A percentile compares a stretch with the other conserved stretches of the same genome.
phyloP scores from a whole-genome alignment of 2,888 invertebrate species.

The Volucella zonaria region DNA sequence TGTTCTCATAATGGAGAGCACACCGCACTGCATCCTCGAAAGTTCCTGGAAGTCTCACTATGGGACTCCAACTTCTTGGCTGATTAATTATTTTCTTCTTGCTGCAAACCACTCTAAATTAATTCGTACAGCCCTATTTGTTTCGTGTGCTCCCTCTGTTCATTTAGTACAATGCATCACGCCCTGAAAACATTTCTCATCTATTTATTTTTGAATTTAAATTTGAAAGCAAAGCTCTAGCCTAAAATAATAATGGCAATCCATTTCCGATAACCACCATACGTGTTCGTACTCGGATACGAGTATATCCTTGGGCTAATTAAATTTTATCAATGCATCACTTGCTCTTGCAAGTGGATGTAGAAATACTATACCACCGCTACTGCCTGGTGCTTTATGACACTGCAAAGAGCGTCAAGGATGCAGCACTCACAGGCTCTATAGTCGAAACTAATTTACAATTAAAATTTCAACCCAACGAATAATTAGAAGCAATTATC shows the following conservation, averaged over 20 bases:
- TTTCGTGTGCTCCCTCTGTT: neutral
- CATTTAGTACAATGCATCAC: slow-evolving; percentile 9
- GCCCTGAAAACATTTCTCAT: too few relatives aligned
- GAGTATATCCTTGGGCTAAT: slow-evolving; percentile 16
- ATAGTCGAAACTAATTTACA: slow-evolving; percentile 51
- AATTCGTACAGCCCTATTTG: too few relatives aligned
- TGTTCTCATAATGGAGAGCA: too few relatives aligned
- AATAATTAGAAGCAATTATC: slow-evolving; percentile 62
- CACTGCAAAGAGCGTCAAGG: slow-evolving; percentile 5
- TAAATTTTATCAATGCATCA: slow-evolving; percentile 62
- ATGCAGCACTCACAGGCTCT: slow-evolving; percentile 20
- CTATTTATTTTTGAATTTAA: neutral
- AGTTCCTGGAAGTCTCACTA: too few relatives aligned
- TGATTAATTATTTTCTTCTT: too few relatives aligned
- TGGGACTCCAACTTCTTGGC: too few relatives aligned
- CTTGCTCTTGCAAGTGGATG: neutral
- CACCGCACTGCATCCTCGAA: too few relatives aligned
- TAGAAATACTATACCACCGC: neutral
- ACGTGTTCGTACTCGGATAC: neutral
- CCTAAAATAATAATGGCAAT: slow-evolving; percentile 50
- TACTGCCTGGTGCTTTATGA: neutral
- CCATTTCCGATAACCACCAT: slow-evolving; percentile 54
- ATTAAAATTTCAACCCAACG: slow-evolving; percentile 61
- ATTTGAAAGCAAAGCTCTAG: slow-evolving; percentile 35
- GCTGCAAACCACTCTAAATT: too few relatives aligned